phyloP scores from a whole-genome alignment of 2,113 vertebrate genomes.

The Percopsis transmontana region DNA sequence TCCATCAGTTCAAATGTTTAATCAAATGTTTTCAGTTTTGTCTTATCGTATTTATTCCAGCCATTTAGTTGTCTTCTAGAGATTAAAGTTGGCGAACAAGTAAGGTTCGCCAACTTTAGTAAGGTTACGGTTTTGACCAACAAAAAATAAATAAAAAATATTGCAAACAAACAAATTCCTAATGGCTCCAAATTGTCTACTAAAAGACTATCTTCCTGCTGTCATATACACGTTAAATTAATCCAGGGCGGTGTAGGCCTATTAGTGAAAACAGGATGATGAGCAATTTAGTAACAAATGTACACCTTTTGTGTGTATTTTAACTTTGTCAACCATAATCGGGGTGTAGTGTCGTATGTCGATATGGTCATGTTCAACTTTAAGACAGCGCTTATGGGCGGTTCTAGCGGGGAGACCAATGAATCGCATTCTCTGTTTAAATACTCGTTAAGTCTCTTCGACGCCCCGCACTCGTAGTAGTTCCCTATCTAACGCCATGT shows the following conservation, averaged over 20 bases:
- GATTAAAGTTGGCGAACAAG: too few species aligned
- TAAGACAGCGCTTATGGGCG: conserved; percentile 74
- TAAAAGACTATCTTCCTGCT: not conserved
- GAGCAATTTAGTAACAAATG: not conserved
- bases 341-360: conserved; percentile 27
- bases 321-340: conserved; percentile 21
- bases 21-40: too few species aligned
- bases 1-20: too few species aligned
- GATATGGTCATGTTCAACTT: conserved; percentile 50
- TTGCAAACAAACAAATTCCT: conserved; percentile 6
- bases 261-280: conserved; percentile 2
- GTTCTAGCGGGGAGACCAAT: conserved; percentile 81
- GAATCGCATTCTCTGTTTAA: conserved; percentile 84
- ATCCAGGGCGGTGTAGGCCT: too few species aligned
- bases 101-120: too few species aligned
- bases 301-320: not conserved
- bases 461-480: conserved; percentile 77
- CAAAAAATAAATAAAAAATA: conserved; percentile 3
- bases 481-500: conserved; percentile 92
- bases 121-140: too few species aligned
- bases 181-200: not conserved
- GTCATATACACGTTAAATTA: not conserved
- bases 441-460: conserved; percentile 89
- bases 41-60: too few species aligned
- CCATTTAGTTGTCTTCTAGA: too few species aligned